Evolutionary conservation across 2,797 vertebrate species (phyloP).

Genomic region (Syncerus caffer): DNA sequence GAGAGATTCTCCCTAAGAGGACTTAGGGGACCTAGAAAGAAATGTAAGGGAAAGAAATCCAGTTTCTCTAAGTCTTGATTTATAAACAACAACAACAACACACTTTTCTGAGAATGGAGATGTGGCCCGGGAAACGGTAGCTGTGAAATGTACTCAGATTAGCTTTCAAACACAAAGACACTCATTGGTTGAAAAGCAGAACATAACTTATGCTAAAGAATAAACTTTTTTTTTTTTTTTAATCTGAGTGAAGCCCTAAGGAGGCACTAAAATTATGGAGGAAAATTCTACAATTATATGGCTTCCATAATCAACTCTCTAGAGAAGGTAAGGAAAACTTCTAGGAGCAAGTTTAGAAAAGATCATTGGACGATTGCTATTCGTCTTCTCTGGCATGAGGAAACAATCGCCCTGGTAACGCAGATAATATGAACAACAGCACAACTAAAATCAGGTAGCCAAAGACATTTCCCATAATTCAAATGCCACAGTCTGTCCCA

Average conservation of each 20-base stretch:
- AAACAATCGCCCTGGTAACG: constrained; percentile 68
- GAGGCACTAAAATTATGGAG: constrained; percentile 76
- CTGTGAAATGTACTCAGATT: background rate
- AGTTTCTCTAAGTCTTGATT: background rate
- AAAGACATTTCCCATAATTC: constrained; percentile 65
- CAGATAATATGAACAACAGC: constrained; percentile 60
- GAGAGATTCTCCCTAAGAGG: background rate
- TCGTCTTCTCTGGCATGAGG: constrained; percentile 69
- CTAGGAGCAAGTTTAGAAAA: constrained; percentile 69
- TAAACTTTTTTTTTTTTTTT: background rate
- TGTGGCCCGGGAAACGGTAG: background rate
- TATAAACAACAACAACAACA: background rate
- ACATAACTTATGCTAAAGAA: background rate
- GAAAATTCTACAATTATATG: constrained; percentile 74
- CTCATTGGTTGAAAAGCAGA: background rate
- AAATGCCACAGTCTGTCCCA: background rate
- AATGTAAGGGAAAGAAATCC: background rate
- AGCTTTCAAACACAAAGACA: background rate
- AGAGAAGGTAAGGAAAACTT: constrained; percentile 72
- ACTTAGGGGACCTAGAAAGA: background rate
- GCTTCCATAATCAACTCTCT: constrained; percentile 79
- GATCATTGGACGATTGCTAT: constrained; percentile 69
- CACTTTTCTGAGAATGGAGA: background rate
- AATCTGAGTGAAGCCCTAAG: background rate
- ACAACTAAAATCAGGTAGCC: constrained; percentile 58